These are phyloP conservation scores for Drosophila littoralis DNA, from an alignment of 1,140 invertebrate genomes.

Conservation along the genomic window DNA sequence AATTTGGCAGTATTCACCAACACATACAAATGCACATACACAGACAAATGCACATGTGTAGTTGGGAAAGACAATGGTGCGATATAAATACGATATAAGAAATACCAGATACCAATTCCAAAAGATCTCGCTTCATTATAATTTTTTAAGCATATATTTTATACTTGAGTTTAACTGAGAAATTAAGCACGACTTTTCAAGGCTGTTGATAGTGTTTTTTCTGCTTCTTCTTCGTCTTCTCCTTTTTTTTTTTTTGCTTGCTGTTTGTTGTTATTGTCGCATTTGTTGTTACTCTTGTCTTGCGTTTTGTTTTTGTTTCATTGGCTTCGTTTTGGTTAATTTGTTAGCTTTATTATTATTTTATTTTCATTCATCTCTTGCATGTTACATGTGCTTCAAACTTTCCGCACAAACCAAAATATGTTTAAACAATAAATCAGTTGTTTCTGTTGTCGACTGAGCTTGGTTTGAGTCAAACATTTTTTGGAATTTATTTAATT, in stretches of 20 bases:
- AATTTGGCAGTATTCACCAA: constrained; percentile 43
- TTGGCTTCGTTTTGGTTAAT: constrained; percentile 64
- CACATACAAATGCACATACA: not conserved
- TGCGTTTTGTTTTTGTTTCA: constrained; percentile 62
- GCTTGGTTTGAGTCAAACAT: constrained; percentile 43
- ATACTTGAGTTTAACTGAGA: constrained; percentile 76
- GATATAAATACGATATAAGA: constrained; percentile 37
- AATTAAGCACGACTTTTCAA: constrained; percentile 82
- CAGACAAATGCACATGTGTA: not conserved
- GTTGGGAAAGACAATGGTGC: constrained; percentile 47
- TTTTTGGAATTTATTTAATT: constrained; percentile 44
- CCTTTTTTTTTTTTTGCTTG: constrained; percentile 27
- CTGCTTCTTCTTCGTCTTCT: constrained; percentile 4
- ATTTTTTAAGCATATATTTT: constrained; percentile 77
- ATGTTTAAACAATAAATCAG: constrained; percentile 64
- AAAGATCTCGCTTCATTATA: constrained; percentile 66
- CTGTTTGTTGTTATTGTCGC: constrained; percentile 38
- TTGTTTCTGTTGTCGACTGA: constrained; percentile 3
- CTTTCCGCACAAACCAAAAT: constrained; percentile 33
- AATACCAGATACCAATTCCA: constrained; percentile 32
- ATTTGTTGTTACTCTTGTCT: constrained; percentile 47
- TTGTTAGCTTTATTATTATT: constrained; percentile 59
- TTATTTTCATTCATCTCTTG: constrained; percentile 42
- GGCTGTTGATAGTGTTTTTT: constrained; percentile 40
- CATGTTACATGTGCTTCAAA: constrained; percentile 25